Evolutionary conservation across 1,140 invertebrate species (phyloP).

Genomic region (Fopius arisanus): DNA sequence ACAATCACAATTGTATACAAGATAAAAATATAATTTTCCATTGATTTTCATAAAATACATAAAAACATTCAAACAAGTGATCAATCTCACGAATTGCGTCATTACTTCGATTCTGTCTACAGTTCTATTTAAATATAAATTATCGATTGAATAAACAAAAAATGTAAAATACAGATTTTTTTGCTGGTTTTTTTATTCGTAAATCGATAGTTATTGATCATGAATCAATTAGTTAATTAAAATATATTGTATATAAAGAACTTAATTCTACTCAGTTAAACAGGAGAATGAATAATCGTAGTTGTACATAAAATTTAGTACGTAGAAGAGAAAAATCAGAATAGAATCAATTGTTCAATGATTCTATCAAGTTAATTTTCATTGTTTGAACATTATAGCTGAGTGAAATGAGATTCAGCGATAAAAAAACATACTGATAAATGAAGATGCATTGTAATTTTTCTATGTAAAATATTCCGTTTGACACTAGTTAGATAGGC

Average conservation of each 20-base stretch:
- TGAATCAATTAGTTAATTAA: constrained; percentile 28
- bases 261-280: constrained; percentile 7
- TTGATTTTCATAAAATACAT: background rate
- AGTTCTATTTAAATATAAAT: constrained; percentile 31
- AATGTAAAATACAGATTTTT: background rate
- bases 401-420: constrained; percentile 17
- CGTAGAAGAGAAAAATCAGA: background rate
- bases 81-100: background rate
- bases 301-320: background rate
- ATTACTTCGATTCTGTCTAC: constrained; percentile 39
- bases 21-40: background rate
- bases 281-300: background rate
- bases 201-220: background rate
- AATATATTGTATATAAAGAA: constrained; percentile 40
- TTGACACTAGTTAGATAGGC: constrained; percentile 57
- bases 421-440: constrained; percentile 33
- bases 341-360: background rate
- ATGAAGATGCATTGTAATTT: constrained; percentile 56
- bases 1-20: background rate
- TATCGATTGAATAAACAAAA: constrained; percentile 30
- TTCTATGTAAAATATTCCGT: constrained; percentile 64
- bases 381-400: constrained; percentile 9
- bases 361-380: background rate
- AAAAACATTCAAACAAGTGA: constrained; percentile 19
- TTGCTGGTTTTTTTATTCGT: constrained; percentile 13